Evolutionary conservation across 1,140 invertebrate species (phyloP).

Genomic region (Harlomillsia oculata): DNA sequence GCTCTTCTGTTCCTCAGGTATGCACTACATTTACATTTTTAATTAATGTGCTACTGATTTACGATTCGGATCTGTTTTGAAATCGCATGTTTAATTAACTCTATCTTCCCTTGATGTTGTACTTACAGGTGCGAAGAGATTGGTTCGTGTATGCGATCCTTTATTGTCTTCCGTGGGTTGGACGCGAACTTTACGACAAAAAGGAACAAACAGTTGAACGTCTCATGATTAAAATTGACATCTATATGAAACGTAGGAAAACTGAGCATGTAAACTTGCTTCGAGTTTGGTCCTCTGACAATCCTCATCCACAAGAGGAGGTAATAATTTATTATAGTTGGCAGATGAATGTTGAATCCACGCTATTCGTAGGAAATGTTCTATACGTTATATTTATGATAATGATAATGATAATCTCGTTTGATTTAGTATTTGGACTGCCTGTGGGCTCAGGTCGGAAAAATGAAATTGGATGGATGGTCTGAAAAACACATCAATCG

Average conservation of each 20-base stretch:
- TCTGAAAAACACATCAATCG: slow-evolving; percentile 90
- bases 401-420: background rate
- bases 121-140: slow-evolving; percentile 64
- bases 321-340: slow-evolving; percentile 43
- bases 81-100: background rate
- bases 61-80: slow-evolving; percentile 9
- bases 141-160: slow-evolving; percentile 94
- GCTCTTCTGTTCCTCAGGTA: slow-evolving; percentile 77
- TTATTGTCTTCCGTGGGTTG: slow-evolving; percentile 89
- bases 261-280: slow-evolving; percentile 85
- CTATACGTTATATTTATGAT: slow-evolving; percentile 5
- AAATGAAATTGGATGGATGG: slow-evolving; percentile 90
- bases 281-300: slow-evolving; percentile 83
- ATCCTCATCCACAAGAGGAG: slow-evolving; percentile 93
- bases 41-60: too few species aligned
- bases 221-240: slow-evolving; percentile 82
- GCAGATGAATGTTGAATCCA: too few species aligned
- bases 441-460: slow-evolving; percentile 89
- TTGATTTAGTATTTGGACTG: slow-evolving; percentile 74
- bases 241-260: slow-evolving; percentile 84
- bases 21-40: too few species aligned
- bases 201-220: slow-evolving; percentile 89
- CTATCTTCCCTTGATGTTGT: background rate
- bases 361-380: background rate
- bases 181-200: slow-evolving; percentile 90